Evolutionary conservation across 2,888 invertebrate genomes (phyloP).

Genomic region (Meganola albula): DNA sequence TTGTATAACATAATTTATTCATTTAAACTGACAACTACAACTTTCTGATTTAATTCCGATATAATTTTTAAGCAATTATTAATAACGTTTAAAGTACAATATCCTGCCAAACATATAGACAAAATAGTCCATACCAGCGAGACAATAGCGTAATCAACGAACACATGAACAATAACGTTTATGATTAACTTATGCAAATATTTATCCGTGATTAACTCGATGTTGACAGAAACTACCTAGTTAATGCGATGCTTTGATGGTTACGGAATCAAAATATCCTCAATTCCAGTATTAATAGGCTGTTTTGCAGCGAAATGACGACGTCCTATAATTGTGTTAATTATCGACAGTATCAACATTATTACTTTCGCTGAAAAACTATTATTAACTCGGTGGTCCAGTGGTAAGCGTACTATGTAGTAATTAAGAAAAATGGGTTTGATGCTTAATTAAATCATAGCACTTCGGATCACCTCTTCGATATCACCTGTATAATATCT

Average conservation of each 20-base stretch:
- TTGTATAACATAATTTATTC: too few species aligned
- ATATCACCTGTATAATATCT: too few species aligned
- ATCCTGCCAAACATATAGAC: conserved; percentile 1
- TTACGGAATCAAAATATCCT: conserved; percentile 27
- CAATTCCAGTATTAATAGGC: conserved; percentile 16
- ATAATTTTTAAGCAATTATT: background rate
- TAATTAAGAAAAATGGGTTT: too few species aligned
- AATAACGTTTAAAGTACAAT: conserved; percentile 6
- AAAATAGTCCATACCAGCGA: conserved; percentile 14
- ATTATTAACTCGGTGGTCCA: too few species aligned
- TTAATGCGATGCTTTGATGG: conserved; percentile 29
- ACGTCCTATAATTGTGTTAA: too few species aligned
- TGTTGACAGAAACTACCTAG: conserved; percentile 42
- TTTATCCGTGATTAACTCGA: conserved; percentile 44
- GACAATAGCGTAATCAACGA: conserved; percentile 34
- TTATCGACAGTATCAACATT: too few species aligned
- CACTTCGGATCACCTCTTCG: too few species aligned
- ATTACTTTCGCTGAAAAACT: too few species aligned
- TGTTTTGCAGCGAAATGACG: too few species aligned
- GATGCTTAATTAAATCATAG: too few species aligned
- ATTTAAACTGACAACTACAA: too few species aligned
- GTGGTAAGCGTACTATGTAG: too few species aligned
- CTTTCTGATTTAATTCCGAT: background rate
- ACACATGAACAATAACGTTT: conserved; percentile 39
- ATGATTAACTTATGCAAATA: conserved; percentile 57